Base-by-base conservation (phyloP, 2,113 vertebrate genomes). In the Salvator merianae region DNA sequence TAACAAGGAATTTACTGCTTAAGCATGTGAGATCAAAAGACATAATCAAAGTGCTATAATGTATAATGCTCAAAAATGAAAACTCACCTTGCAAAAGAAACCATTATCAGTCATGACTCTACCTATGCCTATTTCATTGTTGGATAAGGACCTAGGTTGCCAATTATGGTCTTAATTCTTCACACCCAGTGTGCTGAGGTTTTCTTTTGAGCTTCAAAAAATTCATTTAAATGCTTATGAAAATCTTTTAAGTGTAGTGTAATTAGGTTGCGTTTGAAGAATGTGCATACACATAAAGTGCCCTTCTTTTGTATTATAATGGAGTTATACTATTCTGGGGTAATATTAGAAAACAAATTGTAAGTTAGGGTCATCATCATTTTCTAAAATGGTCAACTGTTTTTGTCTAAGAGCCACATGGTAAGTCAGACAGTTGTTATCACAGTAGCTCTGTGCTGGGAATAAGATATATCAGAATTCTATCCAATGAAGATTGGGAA, bases 1-100 rank as follows among this genome's bases (percentile, higher is more conserved):
- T 85, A 85, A 85, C 68, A 73, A 85, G 83, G 28, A 79, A 79
- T 72, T 79, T 79, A 85, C 83, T 73, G 83, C 77, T 65, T 85
- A 38, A 79, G 83, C 69, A 73, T 73, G 53, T 47, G 77, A 50
- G 38, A 85, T 85, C 55, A 79, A 84, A 79, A 71, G 83, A 63
- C 14, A 22, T 65, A 72, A 79, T 85, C 83, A 79, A 84, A 84
- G 24, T 63, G 4, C 14, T 20, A 20, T 20, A 63, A 43, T 73
- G n/a, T 32, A 78, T 24, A 50, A 63, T 79, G 68, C 38, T 84
- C 30, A 72, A 38, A 85, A 85, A 85, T 79, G 55, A 84, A 79
- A 9, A 62, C 38, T 59, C 18, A 73, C 47, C 68, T 72, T 63
- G n/a, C 22, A 79, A 62, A n/a, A 28, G 62, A 59, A 78, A 16